phyloP scores from a whole-genome alignment of 2,888 invertebrate species.

The Tiliacea citrago region DNA sequence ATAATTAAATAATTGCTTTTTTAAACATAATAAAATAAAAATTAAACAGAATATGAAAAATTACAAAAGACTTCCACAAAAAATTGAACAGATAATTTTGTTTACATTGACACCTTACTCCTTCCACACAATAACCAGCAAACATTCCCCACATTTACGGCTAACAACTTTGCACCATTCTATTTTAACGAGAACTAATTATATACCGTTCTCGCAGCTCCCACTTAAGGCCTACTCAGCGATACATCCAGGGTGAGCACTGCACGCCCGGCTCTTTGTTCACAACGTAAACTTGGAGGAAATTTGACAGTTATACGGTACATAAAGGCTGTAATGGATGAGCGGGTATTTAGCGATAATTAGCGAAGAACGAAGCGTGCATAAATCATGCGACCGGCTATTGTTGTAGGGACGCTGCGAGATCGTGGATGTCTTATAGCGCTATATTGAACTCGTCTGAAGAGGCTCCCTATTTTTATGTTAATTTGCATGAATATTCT shows the following conservation, averaged over 20 bases:
- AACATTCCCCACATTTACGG: slow-evolving; percentile 47
- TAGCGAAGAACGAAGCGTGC: slow-evolving; percentile 72
- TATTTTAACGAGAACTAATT: slow-evolving; percentile 69
- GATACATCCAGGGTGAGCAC: slow-evolving; percentile 65
- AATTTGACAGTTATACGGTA: slow-evolving; percentile 76
- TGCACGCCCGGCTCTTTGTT: slow-evolving; percentile 64
- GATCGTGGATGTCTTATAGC: slow-evolving; percentile 34
- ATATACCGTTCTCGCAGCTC: slow-evolving; percentile 53
- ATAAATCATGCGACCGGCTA: slow-evolving; percentile 75
- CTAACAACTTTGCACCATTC: slow-evolving; percentile 55
- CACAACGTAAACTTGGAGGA: slow-evolving; percentile 65
- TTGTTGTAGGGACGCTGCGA: slow-evolving; percentile 63
- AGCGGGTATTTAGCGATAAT: slow-evolving; percentile 78
- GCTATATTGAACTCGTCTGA: slow-evolving; percentile 19
- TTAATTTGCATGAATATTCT: too few relatives aligned
- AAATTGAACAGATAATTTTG: not conserved
- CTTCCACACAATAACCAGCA: slow-evolving; percentile 29
- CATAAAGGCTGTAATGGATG: slow-evolving; percentile 76
- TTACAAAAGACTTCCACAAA: too few relatives aligned
- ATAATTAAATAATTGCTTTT: not conserved
- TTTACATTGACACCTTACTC: slow-evolving; percentile 11
- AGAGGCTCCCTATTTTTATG: too few relatives aligned
- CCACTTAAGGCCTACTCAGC: slow-evolving; percentile 66
- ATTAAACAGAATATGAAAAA: not conserved
- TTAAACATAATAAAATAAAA: not conserved